phyloP scores from a whole-genome alignment of 1,140 invertebrate genomes.

The Hyles vespertilio region DNA sequence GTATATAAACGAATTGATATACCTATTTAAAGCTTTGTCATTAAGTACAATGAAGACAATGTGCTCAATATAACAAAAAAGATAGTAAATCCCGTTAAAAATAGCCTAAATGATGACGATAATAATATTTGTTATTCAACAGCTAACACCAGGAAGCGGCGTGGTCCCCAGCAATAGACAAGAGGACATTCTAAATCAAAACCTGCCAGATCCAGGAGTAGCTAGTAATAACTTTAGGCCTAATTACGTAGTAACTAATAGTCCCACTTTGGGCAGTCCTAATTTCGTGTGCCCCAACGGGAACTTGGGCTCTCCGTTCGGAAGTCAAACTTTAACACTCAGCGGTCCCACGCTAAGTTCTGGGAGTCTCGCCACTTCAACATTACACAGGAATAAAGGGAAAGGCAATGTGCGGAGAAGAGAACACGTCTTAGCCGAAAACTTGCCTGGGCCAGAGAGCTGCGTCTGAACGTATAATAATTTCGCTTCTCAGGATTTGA shows the following conservation, averaged over 20 bases:
- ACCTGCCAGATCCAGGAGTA: constrained; percentile 41
- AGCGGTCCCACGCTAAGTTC: constrained; percentile 63
- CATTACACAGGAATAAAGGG: constrained; percentile 59
- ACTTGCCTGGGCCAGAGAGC: constrained; percentile 65
- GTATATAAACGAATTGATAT: no score
- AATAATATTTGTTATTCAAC: constrained; percentile 9
- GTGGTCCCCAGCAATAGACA: constrained; percentile 44
- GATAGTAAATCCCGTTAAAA: neutral
- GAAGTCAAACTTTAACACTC: constrained; percentile 52
- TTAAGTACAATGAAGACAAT: no score
- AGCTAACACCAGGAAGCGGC: constrained; percentile 53
- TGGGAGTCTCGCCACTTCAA: constrained; percentile 57
- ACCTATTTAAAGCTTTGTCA: no score
- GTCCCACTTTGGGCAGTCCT: constrained; percentile 66
- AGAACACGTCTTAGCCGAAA: constrained; percentile 66
- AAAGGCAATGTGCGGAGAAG: constrained; percentile 61
- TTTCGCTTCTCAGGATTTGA: constrained; percentile 15
- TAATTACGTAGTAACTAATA: constrained; percentile 55
- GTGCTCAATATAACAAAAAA: no score
- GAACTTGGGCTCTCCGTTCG: constrained; percentile 55
- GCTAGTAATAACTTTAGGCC: constrained; percentile 59
- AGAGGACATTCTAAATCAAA: constrained; percentile 63
- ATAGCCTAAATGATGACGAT: neutral
- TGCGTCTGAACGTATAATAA: constrained; percentile 45
- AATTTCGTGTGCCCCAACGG: constrained; percentile 70